Percentiles rank a stretch among this genome's conserved stretches.
These are phyloP conservation scores for Leucoma salicis DNA, from an alignment of 2,888 invertebrate species.

Conservation along the genomic window DNA sequence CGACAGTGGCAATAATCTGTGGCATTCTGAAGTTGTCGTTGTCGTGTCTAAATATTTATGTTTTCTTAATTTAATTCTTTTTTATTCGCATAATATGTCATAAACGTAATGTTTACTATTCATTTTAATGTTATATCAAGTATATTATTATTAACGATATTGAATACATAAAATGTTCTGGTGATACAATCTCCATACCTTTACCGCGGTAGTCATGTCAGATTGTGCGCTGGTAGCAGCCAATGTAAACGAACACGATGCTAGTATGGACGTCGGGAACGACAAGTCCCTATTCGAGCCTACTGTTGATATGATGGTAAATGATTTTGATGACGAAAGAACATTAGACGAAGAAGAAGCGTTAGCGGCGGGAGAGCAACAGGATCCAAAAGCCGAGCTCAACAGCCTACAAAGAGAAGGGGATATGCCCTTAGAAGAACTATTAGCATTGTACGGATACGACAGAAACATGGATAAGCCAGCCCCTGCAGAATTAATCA, in stretches of 20 bases:
- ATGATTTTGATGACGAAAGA: constrained; percentile 98
- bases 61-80: constrained; percentile 53
- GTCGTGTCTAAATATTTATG: constrained; percentile 79
- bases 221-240: constrained; percentile 80
- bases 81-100: constrained; percentile 49
- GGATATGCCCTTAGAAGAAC: constrained; percentile 97
- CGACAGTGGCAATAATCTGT: neutral
- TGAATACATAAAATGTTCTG: constrained; percentile 55
- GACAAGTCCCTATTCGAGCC: constrained; percentile 91
- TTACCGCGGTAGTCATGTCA: constrained; percentile 74
- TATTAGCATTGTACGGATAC: constrained; percentile 94
- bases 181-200: constrained; percentile 53
- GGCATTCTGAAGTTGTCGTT: constrained; percentile 39
- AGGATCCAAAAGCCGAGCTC: constrained; percentile 93
- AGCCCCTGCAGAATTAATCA: constrained; percentile 47
- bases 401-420: constrained; percentile 95
- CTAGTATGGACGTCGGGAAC: constrained; percentile 79
- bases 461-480: constrained; percentile 74
- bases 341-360: constrained; percentile 99
- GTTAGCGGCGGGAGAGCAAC: constrained; percentile 91
- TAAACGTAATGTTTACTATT: constrained; percentile 53
- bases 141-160: constrained; percentile 36
- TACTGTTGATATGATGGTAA: constrained; percentile 97
- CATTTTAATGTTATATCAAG: constrained; percentile 41
- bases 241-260: constrained; percentile 80